A percentile compares a stretch with the other conserved stretches of the same genome.
These are phyloP conservation scores for Setophaga coronata DNA, from an alignment of 2,113 vertebrate genomes.

Conservation along the genomic window DNA sequence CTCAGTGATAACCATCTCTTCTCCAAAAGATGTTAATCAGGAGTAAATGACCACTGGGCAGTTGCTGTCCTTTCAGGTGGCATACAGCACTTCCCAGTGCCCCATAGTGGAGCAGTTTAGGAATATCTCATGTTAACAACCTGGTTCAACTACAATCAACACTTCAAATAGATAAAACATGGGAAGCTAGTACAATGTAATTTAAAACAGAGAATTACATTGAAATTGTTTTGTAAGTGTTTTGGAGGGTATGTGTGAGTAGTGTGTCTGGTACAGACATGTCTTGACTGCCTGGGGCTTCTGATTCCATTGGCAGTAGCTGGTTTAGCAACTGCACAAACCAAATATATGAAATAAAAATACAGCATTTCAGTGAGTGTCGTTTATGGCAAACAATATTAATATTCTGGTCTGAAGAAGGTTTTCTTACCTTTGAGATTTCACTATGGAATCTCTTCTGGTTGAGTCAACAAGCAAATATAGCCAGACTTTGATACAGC, in stretches of 20 bases:
- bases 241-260: neutral
- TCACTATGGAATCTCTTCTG: neutral
- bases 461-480: neutral
- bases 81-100: neutral
- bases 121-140: rapidly evolving
- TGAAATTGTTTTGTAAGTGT: neutral
- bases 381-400: neutral
- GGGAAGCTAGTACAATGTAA: neutral
- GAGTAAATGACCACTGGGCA: neutral
- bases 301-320: neutral
- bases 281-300: neutral
- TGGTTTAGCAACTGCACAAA: neutral
- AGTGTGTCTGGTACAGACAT: neutral
- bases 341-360: neutral
- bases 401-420: neutral
- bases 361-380: neutral
- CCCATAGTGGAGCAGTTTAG: neutral
- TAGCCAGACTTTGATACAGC: neutral
- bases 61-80: neutral
- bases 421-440: neutral
- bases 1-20: neutral
- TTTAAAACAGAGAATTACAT: neutral
- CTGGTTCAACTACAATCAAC: neutral
- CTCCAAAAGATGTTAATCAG: neutral
- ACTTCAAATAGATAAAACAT: neutral